These are phyloP conservation scores for Holcopasites calliopsidis DNA, from an alignment of 1,140 invertebrate species.

Conservation along the genomic window DNA sequence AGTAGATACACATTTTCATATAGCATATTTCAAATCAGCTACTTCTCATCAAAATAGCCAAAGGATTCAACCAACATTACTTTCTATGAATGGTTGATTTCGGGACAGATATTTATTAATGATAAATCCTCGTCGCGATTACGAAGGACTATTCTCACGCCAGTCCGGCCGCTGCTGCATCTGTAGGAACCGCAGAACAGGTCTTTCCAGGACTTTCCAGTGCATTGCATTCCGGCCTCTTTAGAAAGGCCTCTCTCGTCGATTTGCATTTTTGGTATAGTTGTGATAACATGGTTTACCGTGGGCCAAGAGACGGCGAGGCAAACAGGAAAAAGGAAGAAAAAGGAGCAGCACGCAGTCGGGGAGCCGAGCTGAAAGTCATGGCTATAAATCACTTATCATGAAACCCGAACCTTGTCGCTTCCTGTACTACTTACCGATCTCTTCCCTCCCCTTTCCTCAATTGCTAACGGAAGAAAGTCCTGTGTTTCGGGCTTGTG, in stretches of 20 bases:
- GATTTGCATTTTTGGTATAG: conserved; percentile 47
- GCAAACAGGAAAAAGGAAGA: neutral
- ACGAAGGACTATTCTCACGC: conserved; percentile 13
- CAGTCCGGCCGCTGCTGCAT: neutral
- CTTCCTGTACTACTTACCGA: conserved; percentile 2
- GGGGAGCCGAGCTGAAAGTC: conserved; percentile 24
- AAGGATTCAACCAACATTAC: neutral
- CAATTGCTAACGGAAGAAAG: neutral
- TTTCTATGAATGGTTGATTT: neutral
- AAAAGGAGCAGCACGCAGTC: neutral
- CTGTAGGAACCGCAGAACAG: conserved; percentile 23
- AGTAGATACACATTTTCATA: too few relatives aligned
- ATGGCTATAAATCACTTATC: conserved; percentile 34
- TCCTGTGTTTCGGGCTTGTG: neutral
- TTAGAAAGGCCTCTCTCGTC: conserved; percentile 43
- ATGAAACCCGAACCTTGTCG: conserved; percentile 3
- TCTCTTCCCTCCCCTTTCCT: neutral
- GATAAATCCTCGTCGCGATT: neutral
- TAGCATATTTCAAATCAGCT: too few relatives aligned
- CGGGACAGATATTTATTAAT: neutral
- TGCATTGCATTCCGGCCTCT: conserved; percentile 30
- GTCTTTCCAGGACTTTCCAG: conserved; percentile 36
- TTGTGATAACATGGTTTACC: conserved; percentile 36
- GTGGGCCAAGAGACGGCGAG: neutral
- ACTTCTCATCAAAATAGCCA: neutral